Base-by-base conservation (phyloP, 2,797 vertebrate genomes). In the Morelia viridis region DNA sequence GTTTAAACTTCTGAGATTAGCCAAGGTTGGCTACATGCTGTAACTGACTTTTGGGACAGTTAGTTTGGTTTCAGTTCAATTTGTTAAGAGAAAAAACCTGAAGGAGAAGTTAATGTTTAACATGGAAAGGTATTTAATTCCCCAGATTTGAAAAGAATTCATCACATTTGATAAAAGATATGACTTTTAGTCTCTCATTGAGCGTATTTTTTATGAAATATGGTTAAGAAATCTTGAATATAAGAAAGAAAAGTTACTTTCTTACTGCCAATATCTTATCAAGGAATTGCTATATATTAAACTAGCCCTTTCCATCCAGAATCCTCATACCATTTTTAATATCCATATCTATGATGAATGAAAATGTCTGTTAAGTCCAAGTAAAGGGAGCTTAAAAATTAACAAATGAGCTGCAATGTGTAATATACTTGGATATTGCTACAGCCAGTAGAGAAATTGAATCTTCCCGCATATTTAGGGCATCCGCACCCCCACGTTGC, bases 341-440 rank as follows among this genome's bases (percentile, higher is more conserved):
- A 92, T 92, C 93, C 86, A 57, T 28, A 71, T 57, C 61, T 93
- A 88, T 2, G 93, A 91, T 95, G 89, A 94, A 90, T 90, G 5
- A 11, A 65, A 80, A 92, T 93, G 1, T 90, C 15, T 94, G 24
- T 65, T 94, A 93, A 93, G 87, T 50, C 24, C 56, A 94, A 93
- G 68, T 86, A 92, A 93, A 87, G 94, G 93, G 31, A 93, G 91
- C 83, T 95, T 94, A 80, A 93, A 91, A 12, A 88, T 65, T 90
- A 93, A 94, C 22, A 8, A 95, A 85, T 91, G 89, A 93, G 15
- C 93, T 93, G 88, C 31, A 93, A 58, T 86, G 1, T 61, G 58
- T 93, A 60, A 7, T 92, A 93, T 96, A 94, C 88, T 96, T 92
- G 26, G 89, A 93, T 94, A 94, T 89, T 94, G 3, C 85, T 93